These are phyloP conservation scores for Gymnobelideus leadbeateri DNA, from an alignment of 2,113 vertebrate species.

Conservation along the genomic window DNA sequence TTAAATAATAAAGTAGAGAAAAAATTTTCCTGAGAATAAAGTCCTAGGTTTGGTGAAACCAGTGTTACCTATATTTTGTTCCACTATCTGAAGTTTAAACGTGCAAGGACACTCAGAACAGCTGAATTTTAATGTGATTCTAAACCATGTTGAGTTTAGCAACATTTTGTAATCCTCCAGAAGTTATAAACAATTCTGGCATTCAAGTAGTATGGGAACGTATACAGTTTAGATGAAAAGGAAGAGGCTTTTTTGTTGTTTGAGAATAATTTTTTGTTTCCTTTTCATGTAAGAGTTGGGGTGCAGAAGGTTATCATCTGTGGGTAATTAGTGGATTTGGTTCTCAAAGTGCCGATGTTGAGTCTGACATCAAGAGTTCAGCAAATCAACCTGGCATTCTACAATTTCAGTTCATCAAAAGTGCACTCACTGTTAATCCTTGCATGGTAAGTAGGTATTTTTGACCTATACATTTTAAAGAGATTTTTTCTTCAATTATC, in stretches of 20 bases:
- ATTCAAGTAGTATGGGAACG: constrained; percentile 27
- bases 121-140: constrained; percentile 27
- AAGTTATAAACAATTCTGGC: constrained; percentile 13
- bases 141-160: not conserved
- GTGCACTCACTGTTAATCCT: constrained; percentile 96
- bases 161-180: not conserved
- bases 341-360: constrained; percentile 75
- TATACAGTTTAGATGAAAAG: constrained; percentile 30
- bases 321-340: constrained; percentile 91
- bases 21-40: constrained; percentile 34
- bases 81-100: not conserved
- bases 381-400: constrained; percentile 90
- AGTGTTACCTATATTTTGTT: not conserved
- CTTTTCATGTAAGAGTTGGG: constrained; percentile 91
- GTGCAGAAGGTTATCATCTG: constrained; percentile 97
- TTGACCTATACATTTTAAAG: not conserved
- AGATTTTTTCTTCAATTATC: constrained; percentile 39
- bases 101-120: not conserved
- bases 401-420: constrained; percentile 99
- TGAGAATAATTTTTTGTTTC: not conserved
- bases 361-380: constrained; percentile 77
- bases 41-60: constrained; percentile 9
- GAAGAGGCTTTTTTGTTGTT: constrained; percentile 29
- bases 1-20: constrained; percentile 28
- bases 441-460: constrained; percentile 92